phyloP scores from a whole-genome alignment of 2,797 vertebrate species.

The Crenuchus spilurus region DNA sequence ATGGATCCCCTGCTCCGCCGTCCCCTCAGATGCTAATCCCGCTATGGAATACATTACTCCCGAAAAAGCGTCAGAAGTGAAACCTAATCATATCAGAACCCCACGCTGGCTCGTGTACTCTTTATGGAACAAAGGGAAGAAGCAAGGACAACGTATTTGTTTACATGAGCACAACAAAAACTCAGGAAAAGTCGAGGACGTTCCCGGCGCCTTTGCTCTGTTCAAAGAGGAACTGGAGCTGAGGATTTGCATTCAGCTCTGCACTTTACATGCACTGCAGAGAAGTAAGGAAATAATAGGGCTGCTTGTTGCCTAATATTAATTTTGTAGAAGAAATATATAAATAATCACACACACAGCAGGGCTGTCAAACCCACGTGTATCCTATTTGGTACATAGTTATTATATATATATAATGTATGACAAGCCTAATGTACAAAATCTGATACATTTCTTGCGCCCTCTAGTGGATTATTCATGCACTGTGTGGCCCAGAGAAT shows the following conservation, averaged over 20 bases:
- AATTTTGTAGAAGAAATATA: not conserved
- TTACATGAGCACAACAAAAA: slow-evolving; percentile 6
- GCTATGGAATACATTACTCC: slow-evolving; percentile 3
- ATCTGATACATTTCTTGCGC: no score
- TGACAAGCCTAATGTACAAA: no score
- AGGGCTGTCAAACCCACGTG: no score
- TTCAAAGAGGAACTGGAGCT: not conserved
- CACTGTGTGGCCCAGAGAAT: no score
- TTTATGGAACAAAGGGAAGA: not conserved
- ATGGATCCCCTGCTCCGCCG: not conserved
- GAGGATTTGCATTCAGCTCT: slow-evolving; percentile 6
- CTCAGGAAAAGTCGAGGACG: not conserved
- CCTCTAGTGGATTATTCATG: no score
- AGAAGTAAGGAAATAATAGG: not conserved
- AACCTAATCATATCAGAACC: not conserved
- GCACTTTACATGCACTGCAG: not conserved
- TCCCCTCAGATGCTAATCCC: slow-evolving; percentile 12
- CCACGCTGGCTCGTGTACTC: not conserved
- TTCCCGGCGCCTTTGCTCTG: not conserved
- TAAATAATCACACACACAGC: no score
- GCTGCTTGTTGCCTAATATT: not conserved
- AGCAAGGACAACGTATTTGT: slow-evolving; percentile 17
- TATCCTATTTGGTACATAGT: no score
- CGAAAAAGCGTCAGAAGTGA: not conserved
- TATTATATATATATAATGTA: no score